Base-by-base conservation (phyloP, 2,888 invertebrate species). In the Thelaira solivaga region DNA sequence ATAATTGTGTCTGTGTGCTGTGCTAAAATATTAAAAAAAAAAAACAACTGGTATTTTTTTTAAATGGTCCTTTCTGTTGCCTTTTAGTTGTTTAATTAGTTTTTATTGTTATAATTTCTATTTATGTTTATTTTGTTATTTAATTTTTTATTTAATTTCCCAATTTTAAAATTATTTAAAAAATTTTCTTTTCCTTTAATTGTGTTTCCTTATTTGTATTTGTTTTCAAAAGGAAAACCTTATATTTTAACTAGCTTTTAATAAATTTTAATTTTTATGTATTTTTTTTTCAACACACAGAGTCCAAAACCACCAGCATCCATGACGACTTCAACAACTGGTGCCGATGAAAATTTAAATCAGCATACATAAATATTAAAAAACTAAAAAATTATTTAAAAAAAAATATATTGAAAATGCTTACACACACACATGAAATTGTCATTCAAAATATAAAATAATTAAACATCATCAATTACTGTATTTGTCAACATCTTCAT, bases 331-430 rank as follows among this genome's bases (percentile, higher is more conserved):
- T 87, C 91, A 90, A 87, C 90, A 90, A 86, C 92, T 92, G 86
- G 92, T 92, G 89, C 93, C 83, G 94, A 94, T 88, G 94, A 93
- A 88, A 94, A 94, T 90, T 91, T 94, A 90, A 94, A 94, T 90
- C 92, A 93, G 84, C 88, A 89, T 84, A 85, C 85, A 84, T 86
- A 87, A 87, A 86, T 81, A 82, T 69, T 61, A 13, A 61, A 59
- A 39, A 34, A 1, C 11, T 1, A 34, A 10, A 65, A 75, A 57
- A 61, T 61, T 59, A 49, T n/a, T n/a, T n/a, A n/a, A n/a, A n/a
- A n/a, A n/a, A n/a, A n/a, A n/a, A n/a, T n/a, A 51, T 68, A 64
- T 61, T 68, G 20, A 59, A 53, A 76, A 62, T 55, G 71, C 57
- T 72, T 62, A 57, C 22, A 22, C 65, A 55, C 4, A n/a, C n/a